Evolutionary conservation across 92 coral and sea anemone species (phyloP), one percentile per base, ranked within the genome.

Genomic region (Porites lobata): DNA sequence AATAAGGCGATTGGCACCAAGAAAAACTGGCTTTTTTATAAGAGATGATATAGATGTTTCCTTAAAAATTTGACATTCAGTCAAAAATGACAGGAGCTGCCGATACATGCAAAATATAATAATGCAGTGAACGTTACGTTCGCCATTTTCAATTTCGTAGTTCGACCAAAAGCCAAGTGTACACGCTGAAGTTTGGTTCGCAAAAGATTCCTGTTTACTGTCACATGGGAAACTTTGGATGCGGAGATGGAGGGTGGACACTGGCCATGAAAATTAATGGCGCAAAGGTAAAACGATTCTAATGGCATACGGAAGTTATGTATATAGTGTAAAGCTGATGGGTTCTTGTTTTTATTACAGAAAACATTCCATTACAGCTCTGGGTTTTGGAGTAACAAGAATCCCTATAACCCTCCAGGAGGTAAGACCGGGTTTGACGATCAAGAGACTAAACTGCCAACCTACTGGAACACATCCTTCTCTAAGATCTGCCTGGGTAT

Each of bases 401-500:
- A 62, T 8, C 59, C 61, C 5, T 87, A 72, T 83, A 80, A 87
- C 76, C 24, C 63, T 24, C 21, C 65, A 9, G 90, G 79, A 51
- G 81, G 90, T 2, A 72, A 61, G 53, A 61, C 81, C 71, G 90
- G 79, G 22, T 71, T 86, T 20, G 87, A 83, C 67, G 65, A 21
- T 8, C 88, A 84, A 73, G 38, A 84, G 72, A 87, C 81, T 24
- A 78, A 80, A n/a, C 58, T 86, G 50, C 85, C 84, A 18, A 15
- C 17, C 29, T 67, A 26, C 64, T 86, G 78, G 84, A 86, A 58
- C 52, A 86, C 78, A 8, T 1, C 78, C 15, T 74, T 74, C 59
- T 50, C 78, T 61, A 74, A 74, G 62, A 50, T 74, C 78, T 74
- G 78, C 18, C 78, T 74, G 24, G 78, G 78, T 17, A 74, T 74